These are phyloP conservation scores for Mythimna loreyi DNA, from an alignment of 2,888 invertebrate species.

Conservation along the genomic window DNA sequence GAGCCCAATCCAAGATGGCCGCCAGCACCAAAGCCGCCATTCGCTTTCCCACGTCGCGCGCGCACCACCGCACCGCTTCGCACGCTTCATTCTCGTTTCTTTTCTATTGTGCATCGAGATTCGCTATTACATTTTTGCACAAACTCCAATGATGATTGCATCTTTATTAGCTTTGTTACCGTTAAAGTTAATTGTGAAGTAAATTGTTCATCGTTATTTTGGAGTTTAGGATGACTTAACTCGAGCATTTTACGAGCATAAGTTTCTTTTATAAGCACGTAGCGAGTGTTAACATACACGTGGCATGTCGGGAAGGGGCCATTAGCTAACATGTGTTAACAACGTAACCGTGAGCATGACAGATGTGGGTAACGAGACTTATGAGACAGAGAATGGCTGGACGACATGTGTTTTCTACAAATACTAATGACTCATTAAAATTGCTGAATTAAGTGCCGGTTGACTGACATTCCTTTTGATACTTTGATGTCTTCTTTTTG, in stretches of 20 bases:
- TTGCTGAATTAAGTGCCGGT: slow-evolving; percentile 53
- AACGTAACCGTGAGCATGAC: slow-evolving; percentile 74
- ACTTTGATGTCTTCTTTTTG: slow-evolving; percentile 4
- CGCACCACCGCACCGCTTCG: slow-evolving; percentile 76
- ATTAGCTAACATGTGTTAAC: slow-evolving; percentile 82
- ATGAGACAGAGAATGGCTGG: slow-evolving; percentile 70
- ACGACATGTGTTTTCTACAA: slow-evolving; percentile 72
- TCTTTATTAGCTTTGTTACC: slow-evolving; percentile 58
- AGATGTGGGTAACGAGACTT: slow-evolving; percentile 75
- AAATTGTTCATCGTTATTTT: slow-evolving; percentile 46
- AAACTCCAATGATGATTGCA: slow-evolving; percentile 64
- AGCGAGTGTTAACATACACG: slow-evolving; percentile 74
- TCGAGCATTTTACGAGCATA: slow-evolving; percentile 47
- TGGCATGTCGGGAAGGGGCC: slow-evolving; percentile 70
- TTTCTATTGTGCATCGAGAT: slow-evolving; percentile 81
- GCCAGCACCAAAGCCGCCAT: slow-evolving; percentile 79
- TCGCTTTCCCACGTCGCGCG: slow-evolving; percentile 90
- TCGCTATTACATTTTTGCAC: slow-evolving; percentile 78
- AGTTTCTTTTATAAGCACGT: slow-evolving; percentile 59
- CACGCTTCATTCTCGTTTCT: slow-evolving; percentile 84
- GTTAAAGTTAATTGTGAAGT: slow-evolving; percentile 49
- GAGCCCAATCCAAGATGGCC: slow-evolving; percentile 87
- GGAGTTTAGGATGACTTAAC: slow-evolving; percentile 34
- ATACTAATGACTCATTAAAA: slow-evolving; percentile 71
- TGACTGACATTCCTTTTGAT: slow-evolving; percentile 20